These are phyloP conservation scores for Podocnemis expansa DNA, from an alignment of 2,113 vertebrate genomes.

Conservation along the genomic window DNA sequence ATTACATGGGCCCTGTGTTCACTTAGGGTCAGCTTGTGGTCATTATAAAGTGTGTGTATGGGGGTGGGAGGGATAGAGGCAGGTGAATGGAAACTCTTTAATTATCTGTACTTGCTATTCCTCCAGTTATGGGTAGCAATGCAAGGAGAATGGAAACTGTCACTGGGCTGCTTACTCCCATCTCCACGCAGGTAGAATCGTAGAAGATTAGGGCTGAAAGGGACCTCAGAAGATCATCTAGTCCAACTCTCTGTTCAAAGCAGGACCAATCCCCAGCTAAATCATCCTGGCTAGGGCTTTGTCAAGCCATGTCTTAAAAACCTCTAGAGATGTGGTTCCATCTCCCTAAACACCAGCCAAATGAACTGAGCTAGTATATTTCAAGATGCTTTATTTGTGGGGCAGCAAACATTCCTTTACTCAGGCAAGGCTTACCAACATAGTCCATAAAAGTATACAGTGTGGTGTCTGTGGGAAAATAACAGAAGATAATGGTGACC, in stretches of 20 bases:
- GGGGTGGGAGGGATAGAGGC: no score
- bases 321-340: neutral
- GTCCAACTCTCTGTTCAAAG: neutral
- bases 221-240: neutral
- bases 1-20: neutral
- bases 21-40: neutral
- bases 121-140: constrained; percentile 5
- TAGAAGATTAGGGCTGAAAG: neutral
- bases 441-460: neutral
- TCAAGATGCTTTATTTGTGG: neutral
- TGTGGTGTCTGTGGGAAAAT: neutral
- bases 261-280: no score
- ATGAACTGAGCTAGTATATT: neutral
- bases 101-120: neutral
- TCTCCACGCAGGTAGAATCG: neutral
- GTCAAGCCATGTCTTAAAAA: no score
- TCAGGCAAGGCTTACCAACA: neutral
- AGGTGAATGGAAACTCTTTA: neutral
- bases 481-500: no score
- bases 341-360: neutral
- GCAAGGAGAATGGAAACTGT: neutral
- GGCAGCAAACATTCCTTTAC: neutral
- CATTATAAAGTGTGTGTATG: no score
- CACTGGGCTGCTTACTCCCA: neutral
- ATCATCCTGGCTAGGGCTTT: no score